These are phyloP conservation scores for Desoria tigrina DNA, from an alignment of 2,888 invertebrate genomes.

Conservation along the genomic window DNA sequence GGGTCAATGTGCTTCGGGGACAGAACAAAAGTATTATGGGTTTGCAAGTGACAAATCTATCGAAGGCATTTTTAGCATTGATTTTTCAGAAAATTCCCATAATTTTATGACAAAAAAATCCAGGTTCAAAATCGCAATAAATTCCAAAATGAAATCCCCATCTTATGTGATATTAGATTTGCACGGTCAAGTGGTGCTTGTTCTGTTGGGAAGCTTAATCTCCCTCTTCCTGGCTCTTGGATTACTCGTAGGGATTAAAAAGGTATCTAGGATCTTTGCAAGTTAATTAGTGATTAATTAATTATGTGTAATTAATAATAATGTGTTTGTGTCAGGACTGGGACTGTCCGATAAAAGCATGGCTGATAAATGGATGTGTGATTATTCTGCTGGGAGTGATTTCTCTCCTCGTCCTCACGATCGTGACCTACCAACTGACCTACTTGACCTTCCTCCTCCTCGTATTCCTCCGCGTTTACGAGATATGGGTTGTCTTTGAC, in stretches of 20 bases:
- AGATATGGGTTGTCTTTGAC: constrained; percentile 52
- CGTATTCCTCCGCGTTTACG: constrained; percentile 46
- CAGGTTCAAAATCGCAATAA: no score
- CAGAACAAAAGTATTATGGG: no score
- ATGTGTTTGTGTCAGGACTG: constrained; percentile 38
- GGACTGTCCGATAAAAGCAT: constrained; percentile 51
- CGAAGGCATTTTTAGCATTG: no score
- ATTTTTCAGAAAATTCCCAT: no score
- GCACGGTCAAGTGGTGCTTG: constrained; percentile 46
- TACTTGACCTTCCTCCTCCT: constrained; percentile 39
- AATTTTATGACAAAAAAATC: no score
- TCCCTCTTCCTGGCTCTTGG: constrained; percentile 46
- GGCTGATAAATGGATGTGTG: constrained; percentile 50
- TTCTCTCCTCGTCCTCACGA: constrained; percentile 44
- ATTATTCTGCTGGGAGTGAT: constrained; percentile 47
- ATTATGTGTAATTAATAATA: neutral
- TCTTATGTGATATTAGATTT: no score
- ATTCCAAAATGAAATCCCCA: no score
- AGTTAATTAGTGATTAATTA: constrained; percentile 3
- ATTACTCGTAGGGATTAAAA: constrained; percentile 47
- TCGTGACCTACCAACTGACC: constrained; percentile 38
- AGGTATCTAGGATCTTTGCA: constrained; percentile 31
- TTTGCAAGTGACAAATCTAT: no score
- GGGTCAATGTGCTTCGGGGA: no score
- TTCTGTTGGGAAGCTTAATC: constrained; percentile 45